Evolutionary conservation across 2,888 invertebrate genomes (phyloP), one percentile per base, ranked within the genome.

Genomic region (Catocala fraxini): DNA sequence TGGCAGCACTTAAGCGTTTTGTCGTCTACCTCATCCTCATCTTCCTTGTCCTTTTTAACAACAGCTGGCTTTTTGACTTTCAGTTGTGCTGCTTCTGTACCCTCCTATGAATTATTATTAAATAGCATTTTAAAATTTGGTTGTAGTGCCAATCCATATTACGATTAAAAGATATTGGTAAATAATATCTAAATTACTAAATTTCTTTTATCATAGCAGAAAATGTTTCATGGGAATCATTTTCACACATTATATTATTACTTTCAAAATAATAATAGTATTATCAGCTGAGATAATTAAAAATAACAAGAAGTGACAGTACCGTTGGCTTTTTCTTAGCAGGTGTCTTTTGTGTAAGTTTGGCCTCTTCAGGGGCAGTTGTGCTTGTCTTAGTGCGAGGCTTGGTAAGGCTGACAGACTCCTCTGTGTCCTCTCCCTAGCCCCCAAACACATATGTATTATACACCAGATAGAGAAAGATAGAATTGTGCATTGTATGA

Each of bases 271-370:
- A n/a, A 53, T 46, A 54, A 10, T 47, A 12, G 12, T 12, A 51
- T 13, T 34, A 15, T 41, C 58, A 56, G 74, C 85, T 90, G 91
- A 93, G 90, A 89, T 89, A 90, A 80, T 89, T 85, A 88, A 83
- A 87, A 87, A 61, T 55, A 58, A 61, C 47, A 63, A 61, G 68
- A 72, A 75, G 65, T 65, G 64, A 77, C 76, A 82, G 79, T 94
- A 94, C 94, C 94, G 92, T 93, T 59, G 81, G 89, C 70, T 92
- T 93, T 92, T 93, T 94, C 92, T 91, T 91, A 80, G 92, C 83
- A 71, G 93, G 92, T 81, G 92, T 93, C 85, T 93, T 94, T 92
- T 93, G 93, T 77, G 93, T 93, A 69, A 94, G 92, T 70, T 92
- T 86, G 76, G 92, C 94, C 77, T 94, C 94, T 86, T 92, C 94